Conservation (phyloP, 2,113 vertebrate genomes). For the Indri indri region DNA sequence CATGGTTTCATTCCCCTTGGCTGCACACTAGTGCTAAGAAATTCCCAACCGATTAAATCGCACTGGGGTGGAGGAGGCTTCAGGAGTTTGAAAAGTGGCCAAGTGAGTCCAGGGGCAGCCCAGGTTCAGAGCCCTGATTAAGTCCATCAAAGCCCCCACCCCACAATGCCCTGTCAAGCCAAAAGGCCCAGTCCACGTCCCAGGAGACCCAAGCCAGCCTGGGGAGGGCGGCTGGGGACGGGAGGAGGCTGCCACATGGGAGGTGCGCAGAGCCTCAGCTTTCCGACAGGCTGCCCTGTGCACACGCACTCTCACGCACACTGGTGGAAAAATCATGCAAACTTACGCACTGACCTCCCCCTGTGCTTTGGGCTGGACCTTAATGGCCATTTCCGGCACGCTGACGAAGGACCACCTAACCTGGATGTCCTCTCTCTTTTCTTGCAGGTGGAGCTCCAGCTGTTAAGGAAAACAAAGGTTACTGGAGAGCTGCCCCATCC, state of each 20-base stretch:
- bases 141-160: no score
- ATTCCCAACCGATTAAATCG: accelerated
- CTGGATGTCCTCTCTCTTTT: conserved; percentile 87
- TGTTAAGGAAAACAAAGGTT: conserved; percentile 64
- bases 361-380: conserved; percentile 75
- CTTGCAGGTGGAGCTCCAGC: conserved; percentile 92
- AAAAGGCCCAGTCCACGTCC: not conserved
- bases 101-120: not conserved
- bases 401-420: conserved; percentile 88
- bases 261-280: not conserved
- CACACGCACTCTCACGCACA: accelerated
- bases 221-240: no score
- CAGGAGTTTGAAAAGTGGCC: not conserved
- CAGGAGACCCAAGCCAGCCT: not conserved
- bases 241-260: not conserved
- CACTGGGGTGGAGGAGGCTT: not conserved
- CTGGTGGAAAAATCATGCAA: accelerated
- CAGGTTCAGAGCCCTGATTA: accelerated
- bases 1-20: not conserved
- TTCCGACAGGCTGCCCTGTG: accelerated
- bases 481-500: not conserved
- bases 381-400: conserved; percentile 71
- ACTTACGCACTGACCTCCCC: conserved; percentile 80
- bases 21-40: accelerated
- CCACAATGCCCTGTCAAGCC: not conserved